Percentiles rank a stretch among this genome's conserved stretches.
phyloP scores from a whole-genome alignment of 2,888 invertebrate genomes.

The Pachliopta kotzebuea region DNA sequence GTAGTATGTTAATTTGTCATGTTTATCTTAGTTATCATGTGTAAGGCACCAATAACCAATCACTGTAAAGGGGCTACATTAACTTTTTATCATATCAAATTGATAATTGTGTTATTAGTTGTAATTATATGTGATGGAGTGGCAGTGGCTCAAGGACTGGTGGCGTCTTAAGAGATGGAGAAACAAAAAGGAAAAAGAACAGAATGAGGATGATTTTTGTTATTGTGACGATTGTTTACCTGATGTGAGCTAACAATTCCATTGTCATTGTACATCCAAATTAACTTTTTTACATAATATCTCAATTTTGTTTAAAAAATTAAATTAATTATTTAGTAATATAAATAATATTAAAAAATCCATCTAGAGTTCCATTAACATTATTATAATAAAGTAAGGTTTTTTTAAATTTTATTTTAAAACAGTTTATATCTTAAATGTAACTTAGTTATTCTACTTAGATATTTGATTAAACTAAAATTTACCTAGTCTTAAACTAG shows the following conservation, averaged over 20 bases:
- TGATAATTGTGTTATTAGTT: conserved; percentile 49
- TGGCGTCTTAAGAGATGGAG: conserved; percentile 88
- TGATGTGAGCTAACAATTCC: conserved; percentile 62
- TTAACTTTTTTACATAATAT: conserved; percentile 2
- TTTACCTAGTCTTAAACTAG: too few species aligned
- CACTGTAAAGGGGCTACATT: conserved; percentile 51
- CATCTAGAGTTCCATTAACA: too few species aligned
- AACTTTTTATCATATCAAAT: conserved; percentile 51
- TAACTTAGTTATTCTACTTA: too few species aligned
- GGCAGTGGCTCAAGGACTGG: conserved; percentile 91
- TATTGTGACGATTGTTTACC: conserved; percentile 88
- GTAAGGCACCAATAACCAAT: conserved; percentile 56
- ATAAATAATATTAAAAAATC: too few species aligned
- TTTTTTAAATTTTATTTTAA: too few species aligned
- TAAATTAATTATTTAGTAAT: background rate
- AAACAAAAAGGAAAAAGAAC: conserved; percentile 75
- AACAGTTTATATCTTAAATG: too few species aligned
- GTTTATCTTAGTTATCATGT: conserved; percentile 70
- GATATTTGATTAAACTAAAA: too few species aligned
- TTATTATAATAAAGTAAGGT: background rate
- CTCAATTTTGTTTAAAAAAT: background rate
- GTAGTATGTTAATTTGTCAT: conserved; percentile 61
- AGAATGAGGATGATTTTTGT: conserved; percentile 84
- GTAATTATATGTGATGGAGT: conserved; percentile 82
- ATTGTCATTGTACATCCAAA: conserved; percentile 2